Conservation (phyloP, 2,797 vertebrate species). For the Scolopax rusticola region DNA sequence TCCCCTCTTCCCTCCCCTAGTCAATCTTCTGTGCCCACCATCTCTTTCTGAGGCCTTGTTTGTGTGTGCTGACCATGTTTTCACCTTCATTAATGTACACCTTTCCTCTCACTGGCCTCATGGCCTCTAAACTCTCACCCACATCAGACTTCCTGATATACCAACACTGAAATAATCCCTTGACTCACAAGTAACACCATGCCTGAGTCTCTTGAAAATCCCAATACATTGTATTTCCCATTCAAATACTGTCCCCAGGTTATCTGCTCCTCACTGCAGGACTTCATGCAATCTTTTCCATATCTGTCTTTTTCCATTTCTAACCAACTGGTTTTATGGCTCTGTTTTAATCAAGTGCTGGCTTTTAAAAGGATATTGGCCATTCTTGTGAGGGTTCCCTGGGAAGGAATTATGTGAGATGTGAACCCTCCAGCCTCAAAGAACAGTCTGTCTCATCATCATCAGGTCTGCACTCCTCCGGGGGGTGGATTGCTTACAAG, state of each 20-base stretch:
- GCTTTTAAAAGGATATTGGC: background rate
- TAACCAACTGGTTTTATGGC: background rate
- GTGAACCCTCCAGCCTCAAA: background rate
- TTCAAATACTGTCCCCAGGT: background rate
- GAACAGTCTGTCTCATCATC: background rate
- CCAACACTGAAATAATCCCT: background rate
- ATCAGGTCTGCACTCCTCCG: background rate
- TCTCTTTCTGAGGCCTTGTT: background rate
- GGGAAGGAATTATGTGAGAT: background rate
- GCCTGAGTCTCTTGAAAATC: background rate
- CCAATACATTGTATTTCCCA: background rate
- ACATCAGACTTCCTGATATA: background rate
- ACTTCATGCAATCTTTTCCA: background rate
- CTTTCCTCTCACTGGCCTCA: background rate
- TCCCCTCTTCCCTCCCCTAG: background rate
- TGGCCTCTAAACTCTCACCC: background rate
- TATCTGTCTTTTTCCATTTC: background rate
- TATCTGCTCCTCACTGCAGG: background rate
- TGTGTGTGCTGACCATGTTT: background rate
- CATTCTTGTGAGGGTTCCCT: background rate
- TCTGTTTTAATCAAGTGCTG: background rate
- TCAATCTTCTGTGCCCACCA: background rate
- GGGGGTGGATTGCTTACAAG: background rate
- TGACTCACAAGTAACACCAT: background rate
- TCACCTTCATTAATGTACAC: background rate